Percentiles rank a stretch among this genome's conserved stretches.
Evolutionary conservation across 2,888 invertebrate genomes (phyloP).

Genomic region (Sarcophaga subvicina): DNA sequence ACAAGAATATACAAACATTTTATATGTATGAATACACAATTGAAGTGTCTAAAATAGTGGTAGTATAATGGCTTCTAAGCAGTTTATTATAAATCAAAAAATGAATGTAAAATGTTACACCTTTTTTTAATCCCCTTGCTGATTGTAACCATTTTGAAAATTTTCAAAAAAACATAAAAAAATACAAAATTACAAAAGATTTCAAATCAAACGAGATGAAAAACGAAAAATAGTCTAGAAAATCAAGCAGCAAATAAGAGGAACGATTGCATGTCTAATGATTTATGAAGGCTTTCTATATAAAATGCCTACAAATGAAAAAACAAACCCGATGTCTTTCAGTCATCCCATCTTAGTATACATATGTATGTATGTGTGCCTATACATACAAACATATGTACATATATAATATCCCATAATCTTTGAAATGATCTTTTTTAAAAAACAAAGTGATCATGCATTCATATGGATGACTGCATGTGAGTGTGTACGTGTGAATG

Average conservation of each 20-base stretch:
- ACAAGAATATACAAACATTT: too few relatives aligned
- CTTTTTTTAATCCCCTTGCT: constrained; percentile 21
- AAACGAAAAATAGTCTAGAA: constrained; percentile 42
- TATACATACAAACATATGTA: background rate
- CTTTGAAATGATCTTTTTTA: constrained; percentile 58
- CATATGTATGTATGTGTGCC: too few relatives aligned
- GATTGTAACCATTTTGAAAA: constrained; percentile 64
- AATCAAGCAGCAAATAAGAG: constrained; percentile 6
- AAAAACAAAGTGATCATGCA: constrained; percentile 10
- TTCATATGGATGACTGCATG: background rate
- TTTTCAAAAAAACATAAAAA: background rate
- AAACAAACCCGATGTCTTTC: constrained; percentile 6
- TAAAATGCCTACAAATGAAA: constrained; percentile 61
- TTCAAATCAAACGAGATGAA: constrained; percentile 19
- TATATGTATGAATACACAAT: too few relatives aligned
- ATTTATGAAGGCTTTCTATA: constrained; percentile 67
- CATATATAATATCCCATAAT: constrained; percentile 54
- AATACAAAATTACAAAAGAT: constrained; percentile 17
- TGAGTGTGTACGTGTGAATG: constrained; percentile 4
- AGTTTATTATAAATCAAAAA: constrained; percentile 27
- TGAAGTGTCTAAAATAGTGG: too few relatives aligned
- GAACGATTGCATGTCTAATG: constrained; percentile 66
- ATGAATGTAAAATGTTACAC: constrained; percentile 47
- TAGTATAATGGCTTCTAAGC: constrained; percentile 41
- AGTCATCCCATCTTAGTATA: constrained; percentile 22